Conservation (phyloP, 2,888 invertebrate genomes). For the Miltochrista miniata region DNA sequence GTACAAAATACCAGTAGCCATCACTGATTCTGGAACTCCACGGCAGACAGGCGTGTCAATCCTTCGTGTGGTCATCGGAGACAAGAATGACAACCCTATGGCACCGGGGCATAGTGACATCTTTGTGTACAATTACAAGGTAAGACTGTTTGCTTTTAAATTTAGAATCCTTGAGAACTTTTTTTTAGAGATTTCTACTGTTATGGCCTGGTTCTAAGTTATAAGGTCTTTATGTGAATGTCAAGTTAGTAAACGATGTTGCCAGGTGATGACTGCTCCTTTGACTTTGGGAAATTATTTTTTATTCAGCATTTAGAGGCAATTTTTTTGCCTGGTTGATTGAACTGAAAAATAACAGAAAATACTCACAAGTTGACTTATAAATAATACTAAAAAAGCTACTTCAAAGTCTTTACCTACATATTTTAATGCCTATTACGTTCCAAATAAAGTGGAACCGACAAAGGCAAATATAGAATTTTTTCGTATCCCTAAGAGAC, state of each 20-base stretch:
- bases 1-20: constrained; percentile 94
- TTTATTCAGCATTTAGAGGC: too few relatives aligned
- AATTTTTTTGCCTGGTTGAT: neutral
- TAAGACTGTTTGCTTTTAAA: constrained; percentile 46
- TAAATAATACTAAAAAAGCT: constrained; percentile 23
- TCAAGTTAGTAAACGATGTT: too few relatives aligned
- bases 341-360: too few relatives aligned
- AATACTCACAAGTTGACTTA: neutral
- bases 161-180: neutral
- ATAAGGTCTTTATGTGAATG: too few relatives aligned
- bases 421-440: constrained; percentile 38
- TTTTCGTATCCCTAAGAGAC: constrained; percentile 49
- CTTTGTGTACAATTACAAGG: constrained; percentile 97
- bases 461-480: constrained; percentile 43
- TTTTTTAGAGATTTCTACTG: too few relatives aligned
- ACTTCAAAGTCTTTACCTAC: constrained; percentile 28
- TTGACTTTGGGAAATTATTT: too few relatives aligned
- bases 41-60: constrained; percentile 91
- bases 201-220: too few relatives aligned
- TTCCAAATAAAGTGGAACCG: constrained; percentile 45
- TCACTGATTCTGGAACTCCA: constrained; percentile 93
- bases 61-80: constrained; percentile 95
- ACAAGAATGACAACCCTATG: constrained; percentile 97
- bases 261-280: too few relatives aligned
- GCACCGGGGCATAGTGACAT: constrained; percentile 93